Evolutionary conservation across 35 echinoderm and acorn worm genomes (phyloP), one percentile per base, ranked within the genome.

Genomic region (Anneissia japonica): DNA sequence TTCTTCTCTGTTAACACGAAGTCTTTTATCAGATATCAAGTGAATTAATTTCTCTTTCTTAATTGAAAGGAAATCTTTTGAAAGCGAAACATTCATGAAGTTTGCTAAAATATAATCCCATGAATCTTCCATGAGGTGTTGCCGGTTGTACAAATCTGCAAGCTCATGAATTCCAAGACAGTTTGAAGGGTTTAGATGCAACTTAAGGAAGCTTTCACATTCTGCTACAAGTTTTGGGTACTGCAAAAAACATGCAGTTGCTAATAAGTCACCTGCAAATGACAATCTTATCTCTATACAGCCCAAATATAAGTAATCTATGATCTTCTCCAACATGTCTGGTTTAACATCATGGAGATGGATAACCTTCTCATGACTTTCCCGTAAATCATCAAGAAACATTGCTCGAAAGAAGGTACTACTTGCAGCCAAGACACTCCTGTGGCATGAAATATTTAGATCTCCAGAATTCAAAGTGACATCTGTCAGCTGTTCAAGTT

Each of bases 401-500:
- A 81, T 81, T 12, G 79, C 79, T 81, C 40, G 35, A 39, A 81
- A 81, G 26, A 38, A 81, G 0, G 38, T 35, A 81, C 79, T 38
- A 37, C 79, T 81, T 14, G 79, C 79, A 30, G 79, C 79, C 10
- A 81, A 30, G 32, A 81, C 31, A 9, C 35, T 26, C 10, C 37
- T 36, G 36, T 81, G 79, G 36, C 79, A 81, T 16, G 14, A 37
- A 32, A 81, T 64, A 3, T 16, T 64, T 6, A 64, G 51, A 26
- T 64, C 51, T 64, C 51, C 51, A 64, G 51, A 64, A 19, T 64
- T 1, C 51, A 64, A 64, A 3, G 21, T 23, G 26, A 64, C 51
- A 23, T 64, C 51, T 64, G 51, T 97, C 7, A 84, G 85, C 41
- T 97, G 83, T 45, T 14, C 46, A 26, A 39, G 76, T 55, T 72